These are phyloP conservation scores for Melanostigma gelatinosum DNA, from an alignment of 2,113 vertebrate genomes.

Conservation along the genomic window DNA sequence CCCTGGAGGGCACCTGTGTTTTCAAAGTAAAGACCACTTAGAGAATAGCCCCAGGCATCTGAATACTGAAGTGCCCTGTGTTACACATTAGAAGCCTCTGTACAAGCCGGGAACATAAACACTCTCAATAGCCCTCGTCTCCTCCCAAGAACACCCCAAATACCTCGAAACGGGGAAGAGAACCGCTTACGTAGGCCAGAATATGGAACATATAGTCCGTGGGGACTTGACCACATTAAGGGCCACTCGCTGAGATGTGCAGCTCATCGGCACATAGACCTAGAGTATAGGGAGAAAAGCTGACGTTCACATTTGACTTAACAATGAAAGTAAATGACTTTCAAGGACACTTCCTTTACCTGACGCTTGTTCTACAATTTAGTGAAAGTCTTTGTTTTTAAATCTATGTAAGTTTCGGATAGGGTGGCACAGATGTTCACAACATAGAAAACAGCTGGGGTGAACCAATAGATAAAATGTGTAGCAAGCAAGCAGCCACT, in stretches of 20 bases:
- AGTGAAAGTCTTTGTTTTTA: no score
- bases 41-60: conserved; percentile 82
- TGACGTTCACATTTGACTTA: neutral
- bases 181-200: conserved; percentile 40
- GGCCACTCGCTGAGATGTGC: conserved; percentile 49
- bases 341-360: neutral
- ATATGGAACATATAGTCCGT: conserved; percentile 56
- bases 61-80: conserved; percentile 76
- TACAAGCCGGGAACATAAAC: conserved; percentile 78
- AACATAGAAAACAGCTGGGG: conserved; percentile 27
- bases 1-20: conserved; percentile 84
- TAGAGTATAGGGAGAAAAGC: conserved; percentile 8
- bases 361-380: neutral
- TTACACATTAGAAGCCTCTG: conserved; percentile 76
- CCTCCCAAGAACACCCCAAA: conserved; percentile 68
- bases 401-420: neutral
- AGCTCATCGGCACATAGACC: conserved; percentile 28
- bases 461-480: conserved; percentile 44
- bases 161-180: conserved; percentile 53
- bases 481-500: conserved; percentile 51
- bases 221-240: conserved; percentile 62
- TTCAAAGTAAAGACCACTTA: conserved; percentile 86
- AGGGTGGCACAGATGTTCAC: conserved; percentile 2
- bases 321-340: conserved; percentile 21
- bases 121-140: conserved; percentile 73